Base-by-base conservation (phyloP, 2,113 vertebrate genomes). In the Xenopus tropicalis region DNA sequence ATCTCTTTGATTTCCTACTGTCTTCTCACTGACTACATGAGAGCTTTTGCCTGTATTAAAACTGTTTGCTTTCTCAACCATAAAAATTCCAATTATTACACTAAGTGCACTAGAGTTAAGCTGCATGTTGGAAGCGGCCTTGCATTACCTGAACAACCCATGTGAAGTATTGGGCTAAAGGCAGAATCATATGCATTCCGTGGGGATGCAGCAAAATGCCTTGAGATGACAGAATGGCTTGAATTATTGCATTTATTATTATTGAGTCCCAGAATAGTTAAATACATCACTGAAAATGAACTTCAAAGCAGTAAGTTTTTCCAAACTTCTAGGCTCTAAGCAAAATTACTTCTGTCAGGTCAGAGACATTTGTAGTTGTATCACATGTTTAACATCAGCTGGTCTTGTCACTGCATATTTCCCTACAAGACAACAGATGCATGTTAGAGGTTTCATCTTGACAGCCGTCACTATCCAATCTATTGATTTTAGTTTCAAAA, bases 1-100 rank as follows among this genome's bases (percentile, higher is more conserved):
- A 93, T 98, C 94, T 95, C 93, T 93, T 93, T 93, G 92, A 96
- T 95, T 94, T 93, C 91, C 89, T 87, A 92, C 92, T 93, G 92
- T 93, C 92, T 93, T 90, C 87, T 87, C 84, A 78, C 83, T 79
- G 88, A 90, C 90, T 91, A 89, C 87, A 86, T 37, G 87, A 91
- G 86, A 86, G 89, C 86, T 91, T 91, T 91, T 89, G 88, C 90
- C 90, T 90, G 88, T 91, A 93, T 94, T 94, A 92, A 93, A 93
- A 93, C 88, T 87, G 89, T 93, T 93, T 92, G 88, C 90, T 93
- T 92, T 92, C 89, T 92, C 89, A 89, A 91, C 88, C 89, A 93
- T 90, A 93, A 93, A 92, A 94, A 92, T 92, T 93, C 90, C 91
- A 95, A 93, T 94, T 93, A 94, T 95, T 90, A 91, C 89, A 93